Base-by-base conservation (phyloP, 2,888 invertebrate species). In the Pteria penguin region DNA sequence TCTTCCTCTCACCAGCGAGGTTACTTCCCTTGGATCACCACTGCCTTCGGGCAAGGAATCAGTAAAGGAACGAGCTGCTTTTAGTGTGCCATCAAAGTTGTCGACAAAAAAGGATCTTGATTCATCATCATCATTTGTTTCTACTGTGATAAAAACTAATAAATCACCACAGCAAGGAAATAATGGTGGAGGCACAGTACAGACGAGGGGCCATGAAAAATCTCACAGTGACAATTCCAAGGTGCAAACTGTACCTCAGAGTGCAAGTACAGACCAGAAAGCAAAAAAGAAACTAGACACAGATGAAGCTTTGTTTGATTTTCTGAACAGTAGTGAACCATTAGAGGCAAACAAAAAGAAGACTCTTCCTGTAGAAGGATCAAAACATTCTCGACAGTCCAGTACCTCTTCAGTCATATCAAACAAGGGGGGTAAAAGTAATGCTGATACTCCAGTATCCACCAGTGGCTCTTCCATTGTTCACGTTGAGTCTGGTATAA, bases 291-390 rank as follows among this genome's bases (percentile, higher is more conserved):
- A 89, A 78, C 85, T 87, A 58, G 90, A 90, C 72, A 89, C 90
- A 60, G 92, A 93, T 80, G 92, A 92, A 33, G 92, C 92, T 26
- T 82, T 93, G 57, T 91, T 93, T 84, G 92, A 92, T 78, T 93
- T 92, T 86, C 83, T 93, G 29, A 93, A 93, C 84, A 91, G 90
- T 72, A 85, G 87, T 55, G 89, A 89, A 27, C 82, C 88, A 26
- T 69, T 80, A n/a, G 87, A 87, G 14, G 69, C 80, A 18, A 84
- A 83, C 58, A 70, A 70, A 61, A 83, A 78, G 54, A 84, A 83
- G 68, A 79, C 78, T n/a, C 84, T 84, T 24, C 84, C 86, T 22
- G 45, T 45, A 14, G 45, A 45, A 8, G 11, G 11, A 52, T 82
- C 82, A 27, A 82, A 86, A 69, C 90, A 91, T 84, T 91, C 91